Base-by-base conservation (phyloP, 2,888 invertebrate species). In the Pollenia angustigena region DNA sequence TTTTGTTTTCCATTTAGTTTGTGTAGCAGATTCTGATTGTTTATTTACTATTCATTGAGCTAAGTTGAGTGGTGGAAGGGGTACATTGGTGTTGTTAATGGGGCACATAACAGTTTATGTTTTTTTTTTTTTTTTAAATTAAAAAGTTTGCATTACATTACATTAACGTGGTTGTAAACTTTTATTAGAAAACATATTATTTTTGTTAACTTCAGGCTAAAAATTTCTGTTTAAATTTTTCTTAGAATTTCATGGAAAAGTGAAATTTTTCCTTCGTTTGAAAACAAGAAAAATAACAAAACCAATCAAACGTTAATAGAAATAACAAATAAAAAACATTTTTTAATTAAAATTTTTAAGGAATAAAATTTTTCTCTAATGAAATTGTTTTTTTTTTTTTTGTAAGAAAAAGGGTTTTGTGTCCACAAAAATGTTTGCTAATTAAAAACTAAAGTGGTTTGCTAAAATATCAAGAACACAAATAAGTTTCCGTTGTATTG, bases 111-210 rank as follows among this genome's bases (percentile, higher is more conserved):
- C n/a, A 50, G 23, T 40, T 48, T 44, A 44, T 10, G 23, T 18
- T 48, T 44, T 23, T 10, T 32, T 46, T 23, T 23, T 16, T 16
- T 0, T 46, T 56, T 44, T 44, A 52, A 64, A 64, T 56, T 16
- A 12, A 46, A 66, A 78, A 66, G 56, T 69, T 71, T 69, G 11
- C 18, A 44, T 60, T 50, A 18, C 58, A 60, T 23, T 23, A 16
- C 42, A 44, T 71, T 60, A 52, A 79, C 1, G 60, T 60, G 69
- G 23, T 18, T 69, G n/a, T 60, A 60, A 79, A 79, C 23, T 69
- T 79, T 79, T 58, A 50, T 23, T 42, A 32, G 12, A 50, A 50
- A 42, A 18, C 44, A 52, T 44, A 60, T 71, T 60, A 50, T 69
- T 23, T 52, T 52, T 50, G 11, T 52, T 16, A 12, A 56, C n/a